Evolutionary conservation across 2,797 vertebrate genomes (phyloP).

Genomic region (Propithecus perrieri): DNA sequence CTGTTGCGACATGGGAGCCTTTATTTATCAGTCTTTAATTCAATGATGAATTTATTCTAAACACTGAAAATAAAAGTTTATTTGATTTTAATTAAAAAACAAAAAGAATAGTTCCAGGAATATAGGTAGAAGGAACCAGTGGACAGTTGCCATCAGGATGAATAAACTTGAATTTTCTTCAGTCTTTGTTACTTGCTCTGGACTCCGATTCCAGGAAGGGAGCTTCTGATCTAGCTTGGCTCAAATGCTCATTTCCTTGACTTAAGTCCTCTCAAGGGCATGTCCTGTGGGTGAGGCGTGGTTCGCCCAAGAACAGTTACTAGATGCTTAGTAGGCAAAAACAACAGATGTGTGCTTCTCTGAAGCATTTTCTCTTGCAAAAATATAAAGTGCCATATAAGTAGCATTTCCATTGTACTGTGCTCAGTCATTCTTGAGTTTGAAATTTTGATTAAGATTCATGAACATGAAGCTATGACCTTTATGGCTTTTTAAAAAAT

Average conservation of each 20-base stretch:
- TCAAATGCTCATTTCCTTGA: background rate
- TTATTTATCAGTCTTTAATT: background rate
- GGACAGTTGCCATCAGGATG: background rate
- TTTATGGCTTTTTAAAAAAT: background rate
- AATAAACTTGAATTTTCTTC: background rate
- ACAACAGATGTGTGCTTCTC: background rate
- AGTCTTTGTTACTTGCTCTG: background rate
- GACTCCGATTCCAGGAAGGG: slow-evolving; percentile 13
- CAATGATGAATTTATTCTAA: background rate
- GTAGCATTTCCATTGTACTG: background rate
- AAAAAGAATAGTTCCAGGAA: background rate
- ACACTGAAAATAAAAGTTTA: background rate
- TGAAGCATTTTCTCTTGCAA: slow-evolving; percentile 41
- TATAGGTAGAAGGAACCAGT: background rate
- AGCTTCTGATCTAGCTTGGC: background rate
- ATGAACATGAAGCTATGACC: background rate
- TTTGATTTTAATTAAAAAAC: background rate
- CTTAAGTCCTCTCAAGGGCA: background rate
- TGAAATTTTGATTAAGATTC: slow-evolving; percentile 36
- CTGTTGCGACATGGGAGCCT: background rate
- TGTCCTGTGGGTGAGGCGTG: background rate
- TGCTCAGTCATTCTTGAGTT: background rate
- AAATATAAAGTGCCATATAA: background rate
- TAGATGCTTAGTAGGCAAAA: background rate
- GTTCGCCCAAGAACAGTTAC: background rate